These are phyloP conservation scores for Rotaria magnacalcarata DNA, from an alignment of 2,888 invertebrate species.

Conservation along the genomic window DNA sequence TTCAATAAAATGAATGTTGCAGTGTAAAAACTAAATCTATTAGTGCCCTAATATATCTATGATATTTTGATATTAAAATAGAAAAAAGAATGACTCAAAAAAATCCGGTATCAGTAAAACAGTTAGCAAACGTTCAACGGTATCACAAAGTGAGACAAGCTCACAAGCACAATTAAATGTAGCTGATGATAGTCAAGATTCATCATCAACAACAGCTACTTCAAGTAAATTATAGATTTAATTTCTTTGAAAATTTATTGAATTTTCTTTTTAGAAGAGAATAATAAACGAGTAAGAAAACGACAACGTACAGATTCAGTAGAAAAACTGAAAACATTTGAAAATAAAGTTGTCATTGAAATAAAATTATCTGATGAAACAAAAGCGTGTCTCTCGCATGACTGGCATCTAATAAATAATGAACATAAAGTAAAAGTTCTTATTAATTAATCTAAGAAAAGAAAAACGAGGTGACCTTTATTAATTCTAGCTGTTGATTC, in stretches of 20 bases:
- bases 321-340: not conserved
- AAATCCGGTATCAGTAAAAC: not conserved
- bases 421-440: not conserved
- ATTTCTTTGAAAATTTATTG: not conserved
- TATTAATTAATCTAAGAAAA: not conserved
- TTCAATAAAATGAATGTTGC: not conserved
- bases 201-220: not conserved
- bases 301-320: not conserved
- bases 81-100: not conserved
- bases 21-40: not conserved
- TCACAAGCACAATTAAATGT: not conserved
- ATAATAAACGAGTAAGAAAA: not conserved
- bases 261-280: not conserved
- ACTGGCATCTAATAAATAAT: not conserved
- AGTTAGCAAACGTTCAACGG: not conserved
- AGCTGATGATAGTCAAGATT: conserved; percentile 10
- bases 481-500: not conserved
- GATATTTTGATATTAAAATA: not conserved
- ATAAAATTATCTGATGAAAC: not conserved
- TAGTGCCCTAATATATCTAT: too few species aligned
- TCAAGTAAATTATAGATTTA: not conserved
- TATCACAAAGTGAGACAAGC: not conserved
- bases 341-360: conserved; percentile 32
- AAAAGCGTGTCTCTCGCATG: not conserved
- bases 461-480: not conserved